Conservation (phyloP, 2,797 vertebrate genomes). For the Sebastes miniatus region DNA sequence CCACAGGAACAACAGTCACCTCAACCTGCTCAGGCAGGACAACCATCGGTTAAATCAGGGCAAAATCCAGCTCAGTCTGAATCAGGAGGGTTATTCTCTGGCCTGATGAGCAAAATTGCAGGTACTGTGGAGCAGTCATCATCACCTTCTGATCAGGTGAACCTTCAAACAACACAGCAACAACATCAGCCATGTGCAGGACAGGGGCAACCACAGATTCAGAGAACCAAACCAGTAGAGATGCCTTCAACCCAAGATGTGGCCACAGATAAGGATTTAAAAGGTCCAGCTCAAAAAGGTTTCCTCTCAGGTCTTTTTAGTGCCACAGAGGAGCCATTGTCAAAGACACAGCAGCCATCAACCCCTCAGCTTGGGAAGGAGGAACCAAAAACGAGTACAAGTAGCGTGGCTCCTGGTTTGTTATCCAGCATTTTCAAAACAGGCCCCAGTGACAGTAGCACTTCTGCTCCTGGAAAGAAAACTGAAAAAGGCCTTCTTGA, state of each 20-base stretch:
- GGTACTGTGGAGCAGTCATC: constrained; percentile 66
- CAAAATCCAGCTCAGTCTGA: constrained; percentile 65
- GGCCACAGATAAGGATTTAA: constrained; percentile 74
- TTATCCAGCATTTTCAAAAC: constrained; percentile 76
- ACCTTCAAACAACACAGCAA: constrained; percentile 44
- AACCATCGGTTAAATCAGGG: constrained; percentile 38
- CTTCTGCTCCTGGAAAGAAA: constrained; percentile 41
- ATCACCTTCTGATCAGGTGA: constrained; percentile 45
- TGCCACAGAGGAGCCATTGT: constrained; percentile 71
- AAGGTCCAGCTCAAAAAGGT: constrained; percentile 72
- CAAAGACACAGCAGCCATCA: constrained; percentile 65
- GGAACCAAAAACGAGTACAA: constrained; percentile 54
- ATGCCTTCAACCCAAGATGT: constrained; percentile 63
- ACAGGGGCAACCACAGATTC: constrained; percentile 75
- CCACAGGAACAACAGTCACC: constrained; percentile 59
- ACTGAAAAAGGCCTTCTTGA: constrained; percentile 77
- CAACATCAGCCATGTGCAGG: constrained; percentile 52
- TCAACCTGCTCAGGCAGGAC: constrained; percentile 39
- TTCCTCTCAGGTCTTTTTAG: constrained; percentile 86
- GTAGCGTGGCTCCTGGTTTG: constrained; percentile 54
- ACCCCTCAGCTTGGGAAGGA: constrained; percentile 40
- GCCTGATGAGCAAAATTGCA: constrained; percentile 77
- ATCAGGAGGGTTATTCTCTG: constrained; percentile 76
- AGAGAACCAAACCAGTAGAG: constrained; percentile 78
- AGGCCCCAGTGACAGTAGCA: constrained; percentile 37